phyloP scores from a whole-genome alignment of 1,140 invertebrate genomes.

The Hyposmocoma kahamanoa region DNA sequence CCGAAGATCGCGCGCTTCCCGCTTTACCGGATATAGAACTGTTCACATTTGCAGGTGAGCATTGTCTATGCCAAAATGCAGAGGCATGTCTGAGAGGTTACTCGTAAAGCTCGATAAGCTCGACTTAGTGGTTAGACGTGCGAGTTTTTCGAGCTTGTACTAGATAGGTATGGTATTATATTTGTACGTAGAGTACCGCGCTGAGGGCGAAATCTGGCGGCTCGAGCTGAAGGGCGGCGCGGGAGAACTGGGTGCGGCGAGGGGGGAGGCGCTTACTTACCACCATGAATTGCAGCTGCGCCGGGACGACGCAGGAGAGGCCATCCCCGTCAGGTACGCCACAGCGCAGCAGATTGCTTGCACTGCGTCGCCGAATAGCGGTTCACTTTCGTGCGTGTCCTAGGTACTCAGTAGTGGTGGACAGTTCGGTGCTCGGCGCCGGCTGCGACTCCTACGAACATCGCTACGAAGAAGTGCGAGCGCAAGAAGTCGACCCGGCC shows the following conservation, averaged over 20 bases:
- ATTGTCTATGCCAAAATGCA: too few relatives aligned
- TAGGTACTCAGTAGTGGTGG: conserved; percentile 45
- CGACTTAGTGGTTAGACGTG: too few relatives aligned
- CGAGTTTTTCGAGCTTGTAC: too few relatives aligned
- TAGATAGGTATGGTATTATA: too few relatives aligned
- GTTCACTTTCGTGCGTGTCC: neutral
- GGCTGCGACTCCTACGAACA: conserved; percentile 45
- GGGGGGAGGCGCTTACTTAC: conserved; percentile 35
- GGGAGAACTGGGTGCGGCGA: conserved; percentile 31
- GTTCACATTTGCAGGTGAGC: conserved; percentile 41
- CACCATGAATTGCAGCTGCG: conserved; percentile 38
- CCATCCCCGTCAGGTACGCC: too few relatives aligned
- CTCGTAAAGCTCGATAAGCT: neutral
- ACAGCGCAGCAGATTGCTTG: too few relatives aligned
- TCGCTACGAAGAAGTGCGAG: conserved; percentile 27
- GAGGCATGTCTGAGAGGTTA: neutral
- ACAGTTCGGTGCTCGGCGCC: conserved; percentile 49
- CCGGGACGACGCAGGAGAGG: neutral
- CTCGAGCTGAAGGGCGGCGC: conserved; percentile 16
- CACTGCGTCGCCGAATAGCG: too few relatives aligned
- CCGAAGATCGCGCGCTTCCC: conserved; percentile 24
- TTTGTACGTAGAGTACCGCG: too few relatives aligned
- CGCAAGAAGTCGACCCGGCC: conserved; percentile 12
- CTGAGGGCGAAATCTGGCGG: conserved; percentile 35
- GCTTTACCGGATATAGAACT: conserved; percentile 33